Conservation (phyloP, 1,140 invertebrate species). For the Drosophila asahinai region DNA sequence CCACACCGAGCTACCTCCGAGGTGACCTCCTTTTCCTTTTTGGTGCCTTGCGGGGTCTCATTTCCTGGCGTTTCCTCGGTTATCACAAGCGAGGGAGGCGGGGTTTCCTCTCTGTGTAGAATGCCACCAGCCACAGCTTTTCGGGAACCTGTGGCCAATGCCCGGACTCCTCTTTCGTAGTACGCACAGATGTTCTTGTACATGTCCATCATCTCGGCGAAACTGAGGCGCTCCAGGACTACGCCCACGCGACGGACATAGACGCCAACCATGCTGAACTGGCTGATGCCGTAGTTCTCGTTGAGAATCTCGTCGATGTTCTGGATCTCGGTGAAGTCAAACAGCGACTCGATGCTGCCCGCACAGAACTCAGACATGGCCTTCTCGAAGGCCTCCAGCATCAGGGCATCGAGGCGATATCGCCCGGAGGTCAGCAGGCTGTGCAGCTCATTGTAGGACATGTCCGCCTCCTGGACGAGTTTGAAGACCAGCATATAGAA, state of each 20-base stretch:
- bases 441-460: slow-evolving; percentile 87
- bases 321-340: slow-evolving; percentile 88
- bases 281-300: slow-evolving; percentile 84
- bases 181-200: slow-evolving; percentile 89
- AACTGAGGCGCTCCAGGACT: slow-evolving; percentile 92
- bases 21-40: slow-evolving; percentile 3
- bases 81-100: slow-evolving; percentile 1
- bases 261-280: slow-evolving; percentile 88
- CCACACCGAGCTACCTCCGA: background rate
- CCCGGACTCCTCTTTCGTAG: slow-evolving; percentile 85
- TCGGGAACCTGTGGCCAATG: slow-evolving; percentile 53
- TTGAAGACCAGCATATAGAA: slow-evolving; percentile 88
- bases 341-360: slow-evolving; percentile 87
- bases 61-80: slow-evolving; percentile 1
- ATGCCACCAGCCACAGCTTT: slow-evolving; percentile 60
- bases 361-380: slow-evolving; percentile 86
- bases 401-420: slow-evolving; percentile 86
- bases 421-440: slow-evolving; percentile 86
- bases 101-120: slow-evolving; percentile 43
- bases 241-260: slow-evolving; percentile 93
- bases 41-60: slow-evolving; percentile 2
- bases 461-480: slow-evolving; percentile 89
- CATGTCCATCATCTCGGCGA: slow-evolving; percentile 91
- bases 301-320: slow-evolving; percentile 75
- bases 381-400: slow-evolving; percentile 86